Evolutionary conservation across 2,888 invertebrate species (phyloP), one percentile per base, ranked within the genome.

Genomic region (Drosophila cognata): DNA sequence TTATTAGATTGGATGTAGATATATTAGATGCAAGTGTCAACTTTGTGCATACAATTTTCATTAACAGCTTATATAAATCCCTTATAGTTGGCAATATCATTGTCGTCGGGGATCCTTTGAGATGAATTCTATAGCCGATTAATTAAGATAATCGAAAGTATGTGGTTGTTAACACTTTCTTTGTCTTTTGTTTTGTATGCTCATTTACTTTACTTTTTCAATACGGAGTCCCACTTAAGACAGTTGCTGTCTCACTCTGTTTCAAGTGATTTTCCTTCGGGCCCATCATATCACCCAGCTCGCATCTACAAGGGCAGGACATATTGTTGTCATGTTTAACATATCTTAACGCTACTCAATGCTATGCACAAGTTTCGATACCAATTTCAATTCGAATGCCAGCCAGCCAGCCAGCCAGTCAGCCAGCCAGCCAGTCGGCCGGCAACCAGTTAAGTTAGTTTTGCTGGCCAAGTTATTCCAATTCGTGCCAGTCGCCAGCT

Each of bases 321-420:
- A 89, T 91, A 91, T 91, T 91, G 91, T 90, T 91, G 82, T 86
- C 89, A 83, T 91, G 91, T 91, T 91, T 91, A 91, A 90, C 91
- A 91, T 91, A 91, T 90, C 84, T 84, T 84, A 85, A 79, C 88
- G 81, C 86, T 79, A 82, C 84, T 74, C 77, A 82, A 77, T 70
- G 85, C 82, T 82, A 84, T 87, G 82, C 71, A 75, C 59, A 60
- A 35, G 52, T 41, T 55, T 21, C 57, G 43, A 69, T 41, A 31
- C 31, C 66, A 38, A 57, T 60, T 64, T 33, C 61, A 55, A 65
- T 57, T 64, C 41, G 55, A 55, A 55, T 51, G 60, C 33, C 57
- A 52, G 13, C 11, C 48, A 59, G 51, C 38, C 38, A 43, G 13
- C 21, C 21, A 21, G 7, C 13, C 43, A 43, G 11, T 2, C 38